Evolutionary conservation across 2,888 invertebrate genomes (phyloP).

Genomic region (Nebria brevicollis): DNA sequence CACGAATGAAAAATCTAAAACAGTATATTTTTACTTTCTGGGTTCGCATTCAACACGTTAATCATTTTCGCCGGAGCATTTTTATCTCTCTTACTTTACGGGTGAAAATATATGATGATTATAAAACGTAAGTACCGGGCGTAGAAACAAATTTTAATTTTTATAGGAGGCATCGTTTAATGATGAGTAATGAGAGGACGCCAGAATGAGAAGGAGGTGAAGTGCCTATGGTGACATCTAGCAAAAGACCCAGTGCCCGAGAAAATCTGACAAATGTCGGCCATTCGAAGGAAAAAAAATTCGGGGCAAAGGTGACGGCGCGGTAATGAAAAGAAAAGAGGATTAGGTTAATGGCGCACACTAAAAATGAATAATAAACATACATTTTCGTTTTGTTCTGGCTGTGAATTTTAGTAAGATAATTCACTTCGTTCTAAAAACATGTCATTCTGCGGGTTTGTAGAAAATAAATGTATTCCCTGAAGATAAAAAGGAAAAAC

Average conservation of each 20-base stretch:
- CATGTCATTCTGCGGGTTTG: slow-evolving; percentile 35
- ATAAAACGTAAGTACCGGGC: slow-evolving; percentile 39
- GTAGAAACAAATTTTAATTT: slow-evolving; percentile 46
- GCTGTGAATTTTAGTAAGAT: slow-evolving; percentile 41
- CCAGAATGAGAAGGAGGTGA: neutral
- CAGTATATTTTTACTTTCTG: slow-evolving; percentile 45
- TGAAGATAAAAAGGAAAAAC: slow-evolving; percentile 22
- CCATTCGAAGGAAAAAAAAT: slow-evolving; percentile 43
- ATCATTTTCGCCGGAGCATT: slow-evolving; percentile 42
- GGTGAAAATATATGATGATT: slow-evolving; percentile 45
- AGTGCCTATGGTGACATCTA: slow-evolving; percentile 1
- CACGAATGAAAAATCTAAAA: slow-evolving; percentile 45
- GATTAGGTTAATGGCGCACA: slow-evolving; percentile 46
- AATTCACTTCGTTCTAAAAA: slow-evolving; percentile 41
- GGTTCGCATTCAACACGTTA: slow-evolving; percentile 42
- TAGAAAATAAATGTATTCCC: neutral
- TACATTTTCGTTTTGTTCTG: slow-evolving; percentile 44
- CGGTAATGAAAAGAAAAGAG: slow-evolving; percentile 47
- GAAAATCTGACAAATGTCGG: slow-evolving; percentile 43
- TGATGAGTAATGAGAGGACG: slow-evolving; percentile 36
- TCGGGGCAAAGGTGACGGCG: slow-evolving; percentile 42
- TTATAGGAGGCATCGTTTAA: slow-evolving; percentile 40
- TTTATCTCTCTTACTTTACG: slow-evolving; percentile 43
- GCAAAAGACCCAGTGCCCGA: slow-evolving; percentile 24
- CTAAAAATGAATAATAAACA: slow-evolving; percentile 47